Evolutionary conservation across 2,113 vertebrate species (phyloP), one percentile per base, ranked within the genome.

Genomic region (Bombycilla garrulus): DNA sequence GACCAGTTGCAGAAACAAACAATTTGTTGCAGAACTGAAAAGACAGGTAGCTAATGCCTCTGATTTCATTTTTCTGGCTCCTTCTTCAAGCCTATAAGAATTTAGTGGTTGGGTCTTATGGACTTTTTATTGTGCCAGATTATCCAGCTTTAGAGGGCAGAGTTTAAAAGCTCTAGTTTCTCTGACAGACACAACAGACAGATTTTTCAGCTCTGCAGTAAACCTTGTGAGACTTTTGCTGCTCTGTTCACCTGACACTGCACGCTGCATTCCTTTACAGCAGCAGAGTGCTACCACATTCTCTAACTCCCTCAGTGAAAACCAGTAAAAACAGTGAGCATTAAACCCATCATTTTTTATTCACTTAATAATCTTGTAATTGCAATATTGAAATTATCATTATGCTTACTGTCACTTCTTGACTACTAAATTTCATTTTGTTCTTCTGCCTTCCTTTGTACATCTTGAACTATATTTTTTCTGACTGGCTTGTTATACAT

Each of bases 101-200:
- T 45, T 64, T 65, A 71, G 79, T 38, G 13, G 35, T 58, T 54
- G 47, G 44, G 33, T 85, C 33, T 67, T 85, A 74, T 4, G 5
- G 56, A 28, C 4, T 71, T 48, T 71, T 74, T 67, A 76, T 51
- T 92, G 28, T 76, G 40, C 36, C 45, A 80, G 61, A 84, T 91
- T 91, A 89, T 53, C 24, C 64, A 42, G 38, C 36, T 81, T 89
- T 84, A 61, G 40, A 89, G 54, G 69, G 28, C 71, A 83, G 66
- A 53, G 48, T 92, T 88, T 85, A 82, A 90, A 87, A 86, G 48
- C 57, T 66, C 25, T 42, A 50, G 33, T 54, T 85, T 85, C 44
- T 88, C 40, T 69, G 76, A 90, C 12, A 9, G 93, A 88, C 40
- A 92, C 93, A 95, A 76, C 40, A 86, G 62, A 57, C 82, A 92